Conservation (phyloP, 1,140 invertebrate species). For the Acromyrmex heyeri region DNA sequence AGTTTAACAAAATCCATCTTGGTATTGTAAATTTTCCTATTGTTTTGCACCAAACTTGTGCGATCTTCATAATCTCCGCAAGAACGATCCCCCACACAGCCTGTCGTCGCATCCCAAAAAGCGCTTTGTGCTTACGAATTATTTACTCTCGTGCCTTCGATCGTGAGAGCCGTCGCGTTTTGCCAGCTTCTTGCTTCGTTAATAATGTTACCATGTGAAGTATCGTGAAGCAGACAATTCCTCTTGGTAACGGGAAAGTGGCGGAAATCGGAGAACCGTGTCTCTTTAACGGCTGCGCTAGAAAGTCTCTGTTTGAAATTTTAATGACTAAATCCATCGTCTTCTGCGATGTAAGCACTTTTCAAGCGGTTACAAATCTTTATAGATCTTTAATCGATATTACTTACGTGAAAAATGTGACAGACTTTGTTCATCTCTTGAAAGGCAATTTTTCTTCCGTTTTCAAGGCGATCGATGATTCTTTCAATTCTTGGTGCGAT, state of each 20-base stretch:
- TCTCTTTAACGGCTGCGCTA: constrained; percentile 2
- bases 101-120: constrained; percentile 35
- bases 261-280: constrained; percentile 12
- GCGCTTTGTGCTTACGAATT: constrained; percentile 53
- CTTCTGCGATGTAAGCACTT: constrained; percentile 15
- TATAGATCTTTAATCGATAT: constrained; percentile 50
- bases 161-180: constrained; percentile 28
- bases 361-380: constrained; percentile 34
- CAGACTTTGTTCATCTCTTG: not conserved
- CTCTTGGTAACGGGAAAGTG: constrained; percentile 27
- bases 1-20: constrained; percentile 39
- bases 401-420: constrained; percentile 18
- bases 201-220: constrained; percentile 47
- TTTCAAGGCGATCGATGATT: not conserved
- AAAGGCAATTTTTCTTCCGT: constrained; percentile 16
- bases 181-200: constrained; percentile 48
- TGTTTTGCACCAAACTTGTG: constrained; percentile 45
- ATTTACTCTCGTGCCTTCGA: constrained; percentile 29
- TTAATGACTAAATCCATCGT: constrained; percentile 15
- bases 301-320: constrained; percentile 40
- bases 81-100: constrained; percentile 23
- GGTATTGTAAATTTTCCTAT: constrained; percentile 54
- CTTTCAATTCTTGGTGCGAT: not conserved
- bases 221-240: constrained; percentile 43
- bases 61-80: constrained; percentile 58